These are phyloP conservation scores for Bugula neritina DNA, from an alignment of 2,888 invertebrate genomes.

Conservation along the genomic window DNA sequence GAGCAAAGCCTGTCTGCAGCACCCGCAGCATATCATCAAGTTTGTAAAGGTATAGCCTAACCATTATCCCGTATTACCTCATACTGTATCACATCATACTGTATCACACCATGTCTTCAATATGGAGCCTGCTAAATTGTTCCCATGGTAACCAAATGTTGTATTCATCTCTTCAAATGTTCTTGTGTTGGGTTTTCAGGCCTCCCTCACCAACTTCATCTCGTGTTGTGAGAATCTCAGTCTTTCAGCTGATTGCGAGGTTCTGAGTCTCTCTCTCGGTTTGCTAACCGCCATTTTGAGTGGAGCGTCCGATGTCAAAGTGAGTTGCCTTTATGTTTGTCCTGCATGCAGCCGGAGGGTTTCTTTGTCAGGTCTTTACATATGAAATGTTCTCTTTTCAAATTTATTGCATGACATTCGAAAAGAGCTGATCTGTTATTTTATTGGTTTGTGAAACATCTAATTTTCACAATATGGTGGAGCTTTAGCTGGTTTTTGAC, in stretches of 20 bases:
- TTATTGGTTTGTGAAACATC: not conserved
- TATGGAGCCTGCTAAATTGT: too few species aligned
- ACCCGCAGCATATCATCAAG: conserved; percentile 39
- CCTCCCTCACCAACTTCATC: not conserved
- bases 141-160: too few species aligned
- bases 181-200: too few species aligned
- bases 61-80: too few species aligned
- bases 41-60: conserved; percentile 51
- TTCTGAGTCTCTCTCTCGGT: conserved; percentile 47
- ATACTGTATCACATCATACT: too few species aligned
- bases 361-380: too few species aligned
- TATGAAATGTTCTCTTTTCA: too few species aligned
- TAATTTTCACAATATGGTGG: not conserved
- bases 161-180: too few species aligned
- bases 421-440: too few species aligned
- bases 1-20: conserved; percentile 40
- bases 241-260: conserved; percentile 35
- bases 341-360: not conserved
- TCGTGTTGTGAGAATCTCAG: not conserved
- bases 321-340: conserved; percentile 3
- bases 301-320: conserved; percentile 39
- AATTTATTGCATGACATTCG: too few species aligned
- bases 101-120: too few species aligned
- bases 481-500: too few species aligned
- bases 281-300: conserved; percentile 44